phyloP scores from a whole-genome alignment of 2,113 vertebrate species.

The Illadopsis cleaveri region DNA sequence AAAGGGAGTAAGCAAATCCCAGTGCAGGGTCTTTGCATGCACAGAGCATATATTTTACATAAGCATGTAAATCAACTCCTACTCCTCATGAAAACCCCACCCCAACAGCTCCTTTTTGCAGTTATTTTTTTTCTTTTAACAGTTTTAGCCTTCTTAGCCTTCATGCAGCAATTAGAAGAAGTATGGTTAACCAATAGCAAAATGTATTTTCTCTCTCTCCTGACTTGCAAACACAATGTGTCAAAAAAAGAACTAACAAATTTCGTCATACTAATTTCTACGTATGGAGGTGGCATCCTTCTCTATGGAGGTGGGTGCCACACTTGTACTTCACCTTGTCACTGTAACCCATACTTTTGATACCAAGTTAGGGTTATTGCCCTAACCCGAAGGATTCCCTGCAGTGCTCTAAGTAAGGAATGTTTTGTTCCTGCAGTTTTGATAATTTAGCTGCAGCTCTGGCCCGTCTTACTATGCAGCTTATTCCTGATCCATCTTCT shows the following conservation, averaged over 20 bases:
- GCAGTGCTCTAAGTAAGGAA: background rate
- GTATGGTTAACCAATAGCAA: background rate
- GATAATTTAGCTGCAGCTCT: background rate
- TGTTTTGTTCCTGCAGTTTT: background rate
- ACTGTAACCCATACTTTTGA: accelerated
- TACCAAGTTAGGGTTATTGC: background rate
- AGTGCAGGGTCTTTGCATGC: background rate
- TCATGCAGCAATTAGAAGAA: background rate
- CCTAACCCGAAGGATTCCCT: background rate
- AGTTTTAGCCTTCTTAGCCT: background rate
- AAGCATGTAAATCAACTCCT: background rate
- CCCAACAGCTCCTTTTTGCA: background rate
- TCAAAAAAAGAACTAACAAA: background rate
- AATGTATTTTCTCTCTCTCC: background rate
- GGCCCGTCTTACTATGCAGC: background rate
- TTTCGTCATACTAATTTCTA: background rate
- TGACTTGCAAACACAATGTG: background rate
- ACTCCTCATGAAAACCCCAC: background rate
- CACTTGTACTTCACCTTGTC: background rate
- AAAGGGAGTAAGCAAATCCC: background rate
- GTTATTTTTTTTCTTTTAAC: background rate
- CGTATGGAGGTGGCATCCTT: no score
- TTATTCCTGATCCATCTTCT: slow-evolving; percentile 25
- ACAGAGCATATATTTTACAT: background rate
- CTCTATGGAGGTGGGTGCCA: background rate